Percentiles rank a stretch among this genome's conserved stretches.
These are phyloP conservation scores for Numida meleagris DNA, from an alignment of 2,113 vertebrate genomes.

Conservation along the genomic window DNA sequence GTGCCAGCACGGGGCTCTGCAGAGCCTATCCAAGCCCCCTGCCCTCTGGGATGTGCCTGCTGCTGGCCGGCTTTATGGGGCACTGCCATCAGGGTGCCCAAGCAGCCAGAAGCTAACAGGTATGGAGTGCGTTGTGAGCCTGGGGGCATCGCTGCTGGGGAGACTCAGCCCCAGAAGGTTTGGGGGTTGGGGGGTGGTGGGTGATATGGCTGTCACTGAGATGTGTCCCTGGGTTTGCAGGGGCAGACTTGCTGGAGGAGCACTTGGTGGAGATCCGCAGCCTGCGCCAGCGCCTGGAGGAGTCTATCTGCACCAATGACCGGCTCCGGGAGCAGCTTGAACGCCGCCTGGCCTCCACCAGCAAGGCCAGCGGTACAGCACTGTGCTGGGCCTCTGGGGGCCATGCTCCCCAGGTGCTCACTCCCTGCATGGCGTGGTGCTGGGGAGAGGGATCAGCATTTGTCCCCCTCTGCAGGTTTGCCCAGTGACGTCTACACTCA, in stretches of 20 bases:
- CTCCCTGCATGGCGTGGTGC: fast-evolving
- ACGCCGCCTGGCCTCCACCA: constrained; percentile 71
- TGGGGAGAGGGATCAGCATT: not conserved
- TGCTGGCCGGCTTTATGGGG: constrained; percentile 36
- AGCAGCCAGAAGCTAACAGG: constrained; percentile 82
- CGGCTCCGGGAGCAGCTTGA: constrained; percentile 88
- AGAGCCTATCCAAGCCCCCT: not conserved
- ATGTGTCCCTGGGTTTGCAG: constrained; percentile 21
- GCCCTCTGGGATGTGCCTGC: constrained; percentile 69
- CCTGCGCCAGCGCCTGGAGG: constrained; percentile 87
- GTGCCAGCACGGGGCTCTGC: constrained; percentile 47
- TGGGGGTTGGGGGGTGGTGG: not conserved
- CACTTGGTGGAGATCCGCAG: constrained; percentile 88
- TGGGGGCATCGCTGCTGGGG: not conserved
- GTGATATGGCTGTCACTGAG: not conserved
- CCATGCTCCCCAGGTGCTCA: not conserved
- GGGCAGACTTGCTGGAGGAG: constrained; percentile 87
- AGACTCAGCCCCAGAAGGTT: fast-evolving
- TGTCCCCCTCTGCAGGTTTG: constrained; percentile 61
- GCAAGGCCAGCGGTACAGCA: constrained; percentile 72
- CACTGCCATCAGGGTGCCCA: constrained; percentile 76
- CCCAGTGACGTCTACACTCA: constrained; percentile 82
- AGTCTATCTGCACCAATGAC: constrained; percentile 92
- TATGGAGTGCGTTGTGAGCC: not conserved
- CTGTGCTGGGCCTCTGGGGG: not conserved